Evolutionary conservation across 2,797 vertebrate genomes (phyloP), one percentile per base, ranked within the genome.

Genomic region (Eurystomus glaucurus): DNA sequence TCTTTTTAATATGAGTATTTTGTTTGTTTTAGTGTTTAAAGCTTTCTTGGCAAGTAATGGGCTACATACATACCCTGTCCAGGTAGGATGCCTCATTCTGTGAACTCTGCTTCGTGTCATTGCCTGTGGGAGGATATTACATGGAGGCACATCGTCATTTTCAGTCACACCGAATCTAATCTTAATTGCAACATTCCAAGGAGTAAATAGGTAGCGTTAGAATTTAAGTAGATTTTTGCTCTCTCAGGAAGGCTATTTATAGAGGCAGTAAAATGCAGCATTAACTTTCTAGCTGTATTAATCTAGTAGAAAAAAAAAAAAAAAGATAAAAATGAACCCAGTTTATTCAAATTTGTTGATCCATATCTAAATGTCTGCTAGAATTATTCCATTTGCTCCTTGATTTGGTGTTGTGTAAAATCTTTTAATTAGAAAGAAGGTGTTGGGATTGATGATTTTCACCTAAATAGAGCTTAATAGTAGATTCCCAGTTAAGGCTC

Each of bases 91-190:
- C 69, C 37, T 96, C 91, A 52, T 84, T 82, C 93, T 96, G 82
- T 80, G 66, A 79, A 51, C 85, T 87, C 41, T 84, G 85, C 66
- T 29, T 97, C 25, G 4, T 37, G 26, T 37, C 66, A 35, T 26
- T 70, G 64, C 94, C 98, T 98, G 97, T 66, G 68, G 75, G 96
- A 96, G 18, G 98, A 98, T 29, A 95, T 54, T 88, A 94, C 74
- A 43, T 31, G 55, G 39, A 91, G 43, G 21, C 54, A 96, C 85
- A 96, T 85, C 29, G 75, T 57, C n/a, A 95, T 87, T 96, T 95
- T 84, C 57, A 81, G 79, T 83, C 88, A 72, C 75, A 85, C 6
- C 17, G 10, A 85, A 89, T 55, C 81, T 91, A 72, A 87, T 52
- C 74, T 94, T 74, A 93, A 90, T 54, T 86, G 77, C 68, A 90